Base-by-base conservation (phyloP, 1,140 invertebrate genomes). In the Dinoponera quadriceps region DNA sequence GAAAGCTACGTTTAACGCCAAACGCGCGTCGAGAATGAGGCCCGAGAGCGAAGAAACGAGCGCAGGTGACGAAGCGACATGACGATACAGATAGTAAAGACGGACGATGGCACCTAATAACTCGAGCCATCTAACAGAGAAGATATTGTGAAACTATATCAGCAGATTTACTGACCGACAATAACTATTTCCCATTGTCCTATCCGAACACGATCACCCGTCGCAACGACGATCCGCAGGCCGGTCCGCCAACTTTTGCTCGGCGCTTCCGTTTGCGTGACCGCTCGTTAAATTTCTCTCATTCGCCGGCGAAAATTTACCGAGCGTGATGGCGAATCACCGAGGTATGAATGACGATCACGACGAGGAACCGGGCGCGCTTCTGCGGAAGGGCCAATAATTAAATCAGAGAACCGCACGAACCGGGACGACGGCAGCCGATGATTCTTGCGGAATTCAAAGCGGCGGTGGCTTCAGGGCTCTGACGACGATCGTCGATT, bases 161-260 rank as follows among this genome's bases (percentile, higher is more conserved):
- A 38, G 14, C n/a, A 22, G 54, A 22, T 38, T 73, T 33, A 90
- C 87, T 88, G 73, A 92, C 91, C 84, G 88, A 65, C 48, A 85
- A 33, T 38, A 82, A 59, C 18, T 68, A 90, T 90, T 93, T 85
- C 91, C 92, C 92, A 92, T 92, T 66, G 82, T 88, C 20, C 77
- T 87, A 75, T 82, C 71, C 65, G 16, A 48, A 63, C 33, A 38
- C 18, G 22, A 62, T 85, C 68, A 71, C 84, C 60, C 69, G 51
- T 29, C 44, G 33, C n/a, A 54, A n/a, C n/a, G n/a, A n/a, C 44
- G 63, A 74, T 55, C 48, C 20, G 4, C 44, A 55, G 59, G 29
- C 9, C 3, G 20, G 22, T 44, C 27, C 22, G 27, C 33, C 27
- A 54, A 57, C 18, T 38, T 44, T 14, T 55, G 65, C 11, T 25